Conservation (phyloP, 53 echinoderm and acorn worm genomes). For the Luidia sarsii region DNA sequence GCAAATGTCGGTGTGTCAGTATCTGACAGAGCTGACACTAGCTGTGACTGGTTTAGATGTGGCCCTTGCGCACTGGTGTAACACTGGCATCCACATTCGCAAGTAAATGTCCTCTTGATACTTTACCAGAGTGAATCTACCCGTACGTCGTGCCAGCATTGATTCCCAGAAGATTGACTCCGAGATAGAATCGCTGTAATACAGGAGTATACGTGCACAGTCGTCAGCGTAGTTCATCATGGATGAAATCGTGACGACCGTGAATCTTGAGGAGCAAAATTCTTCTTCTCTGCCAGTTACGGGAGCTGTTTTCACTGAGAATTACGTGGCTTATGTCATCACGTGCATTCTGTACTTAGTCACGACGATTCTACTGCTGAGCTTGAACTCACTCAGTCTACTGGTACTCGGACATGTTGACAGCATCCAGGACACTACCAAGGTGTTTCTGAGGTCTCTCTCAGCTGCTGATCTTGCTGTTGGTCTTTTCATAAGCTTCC, state of each 20-base stretch:
- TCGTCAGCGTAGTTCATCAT: not conserved
- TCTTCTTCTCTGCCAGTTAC: not conserved
- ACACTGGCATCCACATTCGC: too few relatives aligned
- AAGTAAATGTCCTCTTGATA: too few relatives aligned
- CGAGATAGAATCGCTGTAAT: too few relatives aligned
- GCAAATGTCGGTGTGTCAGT: too few relatives aligned
- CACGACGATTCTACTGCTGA: conserved; percentile 13
- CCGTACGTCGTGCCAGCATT: too few relatives aligned
- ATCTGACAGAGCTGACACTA: too few relatives aligned
- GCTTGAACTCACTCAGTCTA: conserved; percentile 28
- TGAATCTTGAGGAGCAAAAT: not conserved
- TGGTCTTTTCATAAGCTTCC: not conserved
- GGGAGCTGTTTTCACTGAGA: not conserved
- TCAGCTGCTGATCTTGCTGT: conserved; percentile 8
- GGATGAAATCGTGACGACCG: not conserved
- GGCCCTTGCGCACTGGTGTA: too few relatives aligned
- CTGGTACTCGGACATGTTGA: conserved; percentile 1
- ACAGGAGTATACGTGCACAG: too few relatives aligned
- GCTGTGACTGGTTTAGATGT: too few relatives aligned
- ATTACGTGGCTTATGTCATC: not conserved
- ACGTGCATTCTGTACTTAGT: not conserved
- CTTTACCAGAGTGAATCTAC: too few relatives aligned
- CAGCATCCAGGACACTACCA: conserved; percentile 55
- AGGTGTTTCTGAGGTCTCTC: conserved; percentile 35
- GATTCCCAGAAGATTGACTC: too few relatives aligned